A percentile compares a stretch with the other conserved stretches of the same genome.
Conservation (phyloP, 2,888 invertebrate genomes). For the Zaprionus obscuricornis region DNA sequence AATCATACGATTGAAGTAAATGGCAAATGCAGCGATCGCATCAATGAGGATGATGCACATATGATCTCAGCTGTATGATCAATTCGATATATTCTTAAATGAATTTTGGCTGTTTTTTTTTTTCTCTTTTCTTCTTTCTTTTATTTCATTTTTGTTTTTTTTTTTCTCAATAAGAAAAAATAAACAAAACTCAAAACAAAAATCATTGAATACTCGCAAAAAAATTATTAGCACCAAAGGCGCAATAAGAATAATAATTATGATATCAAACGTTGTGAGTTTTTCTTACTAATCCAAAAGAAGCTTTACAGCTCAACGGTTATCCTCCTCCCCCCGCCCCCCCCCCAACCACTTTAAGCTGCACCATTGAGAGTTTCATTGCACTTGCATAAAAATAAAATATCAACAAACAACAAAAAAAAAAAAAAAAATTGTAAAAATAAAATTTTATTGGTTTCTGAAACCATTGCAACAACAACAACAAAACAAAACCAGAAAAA, state of each 20-base stretch:
- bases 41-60: constrained; percentile 75
- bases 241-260: constrained; percentile 5
- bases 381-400: too few species aligned
- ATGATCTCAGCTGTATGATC: constrained; percentile 77
- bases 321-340: too few species aligned
- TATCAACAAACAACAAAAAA: constrained; percentile 20
- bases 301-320: constrained; percentile 13
- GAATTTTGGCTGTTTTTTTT: constrained; percentile 31
- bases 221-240: constrained; percentile 13
- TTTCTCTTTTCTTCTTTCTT: too few species aligned
- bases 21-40: constrained; percentile 56
- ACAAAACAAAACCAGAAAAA: constrained; percentile 56
- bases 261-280: too few species aligned
- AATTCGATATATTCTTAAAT: background rate
- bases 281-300: constrained; percentile 11
- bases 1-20: constrained; percentile 65
- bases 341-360: too few species aligned
- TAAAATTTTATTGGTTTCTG: too few species aligned
- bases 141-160: too few species aligned
- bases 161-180: too few species aligned
- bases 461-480: too few species aligned
- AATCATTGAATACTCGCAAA: constrained; percentile 22
- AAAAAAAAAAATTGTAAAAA: constrained; percentile 63
- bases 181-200: too few species aligned
- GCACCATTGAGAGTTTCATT: constrained; percentile 30